Percentiles rank a stretch among this genome's conserved stretches.
Evolutionary conservation across 2,888 invertebrate species (phyloP).

Genomic region (Flabesymbios commensalis): DNA sequence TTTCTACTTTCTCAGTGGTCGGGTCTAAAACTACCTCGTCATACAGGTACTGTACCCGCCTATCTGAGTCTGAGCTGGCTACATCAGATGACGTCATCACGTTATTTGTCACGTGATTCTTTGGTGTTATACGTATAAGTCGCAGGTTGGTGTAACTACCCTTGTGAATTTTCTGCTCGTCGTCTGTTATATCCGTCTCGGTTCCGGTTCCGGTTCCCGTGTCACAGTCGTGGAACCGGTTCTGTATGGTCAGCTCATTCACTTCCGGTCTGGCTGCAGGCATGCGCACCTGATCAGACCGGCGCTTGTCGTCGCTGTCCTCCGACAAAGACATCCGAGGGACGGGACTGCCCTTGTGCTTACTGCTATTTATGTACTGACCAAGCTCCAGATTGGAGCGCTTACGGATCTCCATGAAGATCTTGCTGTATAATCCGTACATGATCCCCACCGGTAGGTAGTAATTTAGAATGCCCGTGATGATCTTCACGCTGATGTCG

Average conservation of each 20-base stretch:
- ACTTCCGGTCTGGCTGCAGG: no score
- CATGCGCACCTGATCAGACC: background rate
- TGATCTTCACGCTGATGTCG: slow-evolving; percentile 62
- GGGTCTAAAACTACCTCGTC: slow-evolving; percentile 55
- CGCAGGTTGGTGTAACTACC: slow-evolving; percentile 11
- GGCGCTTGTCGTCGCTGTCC: slow-evolving; percentile 31
- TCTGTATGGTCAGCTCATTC: no score
- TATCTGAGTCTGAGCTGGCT: slow-evolving; percentile 16
- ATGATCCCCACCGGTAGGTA: slow-evolving; percentile 65
- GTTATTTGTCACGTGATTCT: no score
- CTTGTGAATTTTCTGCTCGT: slow-evolving; percentile 24
- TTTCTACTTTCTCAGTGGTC: slow-evolving; percentile 51
- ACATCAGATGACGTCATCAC: background rate
- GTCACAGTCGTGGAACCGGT: background rate
- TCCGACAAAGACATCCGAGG: slow-evolving; percentile 13
- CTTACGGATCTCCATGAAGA: slow-evolving; percentile 63
- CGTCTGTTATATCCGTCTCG: slow-evolving; percentile 28
- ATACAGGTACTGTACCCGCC: slow-evolving; percentile 52
- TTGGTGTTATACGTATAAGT: background rate
- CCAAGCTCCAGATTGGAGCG: slow-evolving; percentile 60
- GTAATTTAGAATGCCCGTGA: slow-evolving; percentile 65
- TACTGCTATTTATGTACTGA: no score
- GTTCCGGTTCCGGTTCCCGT: slow-evolving; percentile 27
- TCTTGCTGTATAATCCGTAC: slow-evolving; percentile 63
- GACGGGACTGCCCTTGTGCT: no score